Conservation (phyloP, 2,113 vertebrate genomes). For the Oncorhynchus tshawytscha region DNA sequence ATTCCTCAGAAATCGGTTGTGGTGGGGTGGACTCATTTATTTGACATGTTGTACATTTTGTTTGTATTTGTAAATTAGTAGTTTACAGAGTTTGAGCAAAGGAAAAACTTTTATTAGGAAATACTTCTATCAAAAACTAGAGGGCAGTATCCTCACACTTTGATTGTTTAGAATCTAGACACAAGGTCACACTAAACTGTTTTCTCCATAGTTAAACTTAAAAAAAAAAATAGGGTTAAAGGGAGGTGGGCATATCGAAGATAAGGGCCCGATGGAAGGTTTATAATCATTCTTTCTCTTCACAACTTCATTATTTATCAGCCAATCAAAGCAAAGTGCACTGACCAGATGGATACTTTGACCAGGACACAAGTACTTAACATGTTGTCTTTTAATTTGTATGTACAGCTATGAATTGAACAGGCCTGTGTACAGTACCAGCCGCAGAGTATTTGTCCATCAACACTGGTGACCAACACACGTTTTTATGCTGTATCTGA, state of each 20-base stretch:
- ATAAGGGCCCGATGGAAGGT: neutral
- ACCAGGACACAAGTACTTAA: slow-evolving; percentile 68
- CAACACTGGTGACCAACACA: slow-evolving; percentile 29
- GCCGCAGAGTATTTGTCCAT: slow-evolving; percentile 52
- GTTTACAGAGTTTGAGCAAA: slow-evolving; percentile 51
- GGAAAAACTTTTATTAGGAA: slow-evolving; percentile 26
- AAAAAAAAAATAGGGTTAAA: slow-evolving; percentile 31
- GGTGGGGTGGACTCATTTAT: slow-evolving; percentile 34
- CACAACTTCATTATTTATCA: slow-evolving; percentile 61
- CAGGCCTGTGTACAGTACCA: slow-evolving; percentile 21
- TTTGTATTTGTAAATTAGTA: slow-evolving; percentile 51
- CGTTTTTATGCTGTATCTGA: slow-evolving; percentile 47
- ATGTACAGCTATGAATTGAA: slow-evolving; percentile 47
- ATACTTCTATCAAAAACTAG: slow-evolving; percentile 19
- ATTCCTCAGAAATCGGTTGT: slow-evolving; percentile 28
- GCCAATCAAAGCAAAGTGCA: slow-evolving; percentile 69
- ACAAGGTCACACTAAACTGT: slow-evolving; percentile 25
- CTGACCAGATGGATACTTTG: slow-evolving; percentile 68
- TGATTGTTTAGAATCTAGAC: slow-evolving; percentile 31
- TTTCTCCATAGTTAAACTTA: slow-evolving; percentile 16
- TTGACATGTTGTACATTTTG: slow-evolving; percentile 45
- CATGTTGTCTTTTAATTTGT: slow-evolving; percentile 44
- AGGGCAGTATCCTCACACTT: slow-evolving; percentile 27
- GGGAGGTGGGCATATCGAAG: slow-evolving; percentile 38
- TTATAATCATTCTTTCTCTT: neutral